phyloP scores from a whole-genome alignment of 2,888 invertebrate species.

The Mythimna impura region DNA sequence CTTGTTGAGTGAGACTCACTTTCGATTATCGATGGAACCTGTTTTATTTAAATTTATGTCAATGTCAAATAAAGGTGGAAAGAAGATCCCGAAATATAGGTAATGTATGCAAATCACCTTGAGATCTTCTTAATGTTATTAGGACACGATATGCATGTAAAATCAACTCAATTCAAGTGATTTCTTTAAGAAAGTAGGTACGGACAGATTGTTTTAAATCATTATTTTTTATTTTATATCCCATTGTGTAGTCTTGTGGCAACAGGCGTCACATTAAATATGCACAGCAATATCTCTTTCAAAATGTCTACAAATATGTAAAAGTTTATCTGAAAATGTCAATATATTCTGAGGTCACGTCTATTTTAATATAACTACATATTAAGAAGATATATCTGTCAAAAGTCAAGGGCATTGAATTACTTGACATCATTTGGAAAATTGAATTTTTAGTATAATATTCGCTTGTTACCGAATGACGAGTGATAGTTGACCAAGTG shows the following conservation, averaged over 20 bases:
- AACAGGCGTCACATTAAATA: conserved; percentile 47
- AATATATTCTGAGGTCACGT: conserved; percentile 78
- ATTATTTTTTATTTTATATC: conserved; percentile 13
- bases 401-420: conserved; percentile 76
- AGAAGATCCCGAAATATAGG: conserved; percentile 70
- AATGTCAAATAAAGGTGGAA: conserved; percentile 83
- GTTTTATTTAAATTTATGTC: conserved; percentile 83
- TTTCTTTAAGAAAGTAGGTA: conserved; percentile 6
- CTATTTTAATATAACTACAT: conserved; percentile 68
- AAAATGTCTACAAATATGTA: conserved; percentile 67
- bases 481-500: conserved; percentile 1
- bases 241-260: conserved; percentile 7
- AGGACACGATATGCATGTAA: conserved; percentile 15
- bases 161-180: conserved; percentile 2
- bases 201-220: not conserved
- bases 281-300: conserved; percentile 65
- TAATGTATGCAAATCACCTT: conserved; percentile 53
- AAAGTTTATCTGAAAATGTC: conserved; percentile 74
- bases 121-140: conserved; percentile 45
- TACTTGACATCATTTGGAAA: conserved; percentile 55
- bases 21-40: conserved; percentile 80
- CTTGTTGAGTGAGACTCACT: conserved; percentile 75
- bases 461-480: conserved; percentile 9
- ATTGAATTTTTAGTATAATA: conserved; percentile 48
- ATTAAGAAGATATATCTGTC: conserved; percentile 68